Evolutionary conservation across 2,888 invertebrate genomes (phyloP).

Genomic region (Nemotelus nigrinus): DNA sequence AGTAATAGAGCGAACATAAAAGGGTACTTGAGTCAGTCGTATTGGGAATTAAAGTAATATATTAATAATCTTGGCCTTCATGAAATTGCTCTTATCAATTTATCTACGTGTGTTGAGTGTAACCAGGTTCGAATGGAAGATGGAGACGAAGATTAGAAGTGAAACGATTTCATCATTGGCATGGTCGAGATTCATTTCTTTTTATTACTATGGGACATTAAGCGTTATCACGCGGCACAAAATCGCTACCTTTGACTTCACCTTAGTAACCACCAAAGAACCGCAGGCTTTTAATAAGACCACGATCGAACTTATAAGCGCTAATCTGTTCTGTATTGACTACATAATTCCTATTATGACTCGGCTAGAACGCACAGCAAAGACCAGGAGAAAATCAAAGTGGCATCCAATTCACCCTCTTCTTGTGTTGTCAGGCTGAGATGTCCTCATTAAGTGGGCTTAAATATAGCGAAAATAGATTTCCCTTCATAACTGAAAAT

Average conservation of each 20-base stretch:
- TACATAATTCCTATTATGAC: neutral
- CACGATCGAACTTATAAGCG: conserved; percentile 17
- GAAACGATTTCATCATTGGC: neutral
- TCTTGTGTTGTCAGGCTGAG: neutral
- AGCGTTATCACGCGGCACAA: neutral
- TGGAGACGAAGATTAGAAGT: conserved; percentile 8
- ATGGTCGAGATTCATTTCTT: conserved; percentile 16
- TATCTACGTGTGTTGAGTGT: neutral
- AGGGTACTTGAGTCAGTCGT: conserved; percentile 22
- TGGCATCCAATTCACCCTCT: neutral
- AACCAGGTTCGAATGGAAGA: conserved; percentile 11
- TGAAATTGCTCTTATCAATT: neutral
- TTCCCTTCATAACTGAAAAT: conserved; percentile 15
- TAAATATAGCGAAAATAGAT: conserved; percentile 28
- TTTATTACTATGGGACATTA: conserved; percentile 17
- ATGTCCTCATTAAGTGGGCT: conserved; percentile 42
- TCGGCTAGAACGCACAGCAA: neutral
- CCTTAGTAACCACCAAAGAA: conserved; percentile 27
- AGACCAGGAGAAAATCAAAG: conserved; percentile 6
- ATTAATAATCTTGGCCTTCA: neutral
- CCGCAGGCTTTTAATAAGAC: conserved; percentile 15
- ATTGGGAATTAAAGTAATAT: conserved; percentile 18
- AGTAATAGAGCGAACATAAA: conserved; percentile 39
- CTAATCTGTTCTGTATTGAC: conserved; percentile 31
- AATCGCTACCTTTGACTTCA: conserved; percentile 32